phyloP scores from a whole-genome alignment of 1,140 invertebrate genomes.

The Proctacanthus coquilletti region DNA sequence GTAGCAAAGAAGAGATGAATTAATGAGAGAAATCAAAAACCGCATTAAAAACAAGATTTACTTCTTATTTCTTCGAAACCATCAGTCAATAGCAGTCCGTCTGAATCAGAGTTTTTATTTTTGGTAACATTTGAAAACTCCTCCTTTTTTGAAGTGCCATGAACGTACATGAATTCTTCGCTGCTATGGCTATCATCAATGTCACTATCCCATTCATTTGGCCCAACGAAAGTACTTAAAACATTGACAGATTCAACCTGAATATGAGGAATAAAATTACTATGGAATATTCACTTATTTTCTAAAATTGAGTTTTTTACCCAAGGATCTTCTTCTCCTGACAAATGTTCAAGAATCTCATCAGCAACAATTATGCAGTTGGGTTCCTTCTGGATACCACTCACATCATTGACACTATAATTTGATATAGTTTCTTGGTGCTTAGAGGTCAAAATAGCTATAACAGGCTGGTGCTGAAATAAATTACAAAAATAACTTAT shows the following conservation, averaged over 20 bases:
- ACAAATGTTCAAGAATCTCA: slow-evolving; percentile 2
- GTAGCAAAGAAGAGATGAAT: neutral
- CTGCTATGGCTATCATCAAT: slow-evolving; percentile 7
- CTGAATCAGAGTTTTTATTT: neutral
- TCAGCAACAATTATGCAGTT: slow-evolving; percentile 1
- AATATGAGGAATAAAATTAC: neutral
- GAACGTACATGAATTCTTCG: slow-evolving; percentile 8
- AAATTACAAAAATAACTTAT: neutral
- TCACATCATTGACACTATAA: neutral
- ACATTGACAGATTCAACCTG: neutral
- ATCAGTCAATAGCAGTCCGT: neutral
- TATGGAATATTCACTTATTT: neutral
- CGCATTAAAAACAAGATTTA: neutral
- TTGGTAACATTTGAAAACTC: neutral
- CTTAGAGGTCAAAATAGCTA: neutral
- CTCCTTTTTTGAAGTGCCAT: slow-evolving; percentile 1
- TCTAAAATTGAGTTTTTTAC: slow-evolving; percentile 1
- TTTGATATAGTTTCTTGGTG: neutral
- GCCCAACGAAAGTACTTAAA: neutral
- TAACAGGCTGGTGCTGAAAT: neutral
- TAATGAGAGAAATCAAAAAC: neutral
- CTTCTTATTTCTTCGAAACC: neutral
- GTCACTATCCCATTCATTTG: slow-evolving; percentile 7
- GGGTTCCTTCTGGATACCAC: neutral
- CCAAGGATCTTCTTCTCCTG: slow-evolving; percentile 8